phyloP scores from a whole-genome alignment of 2,797 vertebrate genomes.

The Hippoglossus hippoglossus region DNA sequence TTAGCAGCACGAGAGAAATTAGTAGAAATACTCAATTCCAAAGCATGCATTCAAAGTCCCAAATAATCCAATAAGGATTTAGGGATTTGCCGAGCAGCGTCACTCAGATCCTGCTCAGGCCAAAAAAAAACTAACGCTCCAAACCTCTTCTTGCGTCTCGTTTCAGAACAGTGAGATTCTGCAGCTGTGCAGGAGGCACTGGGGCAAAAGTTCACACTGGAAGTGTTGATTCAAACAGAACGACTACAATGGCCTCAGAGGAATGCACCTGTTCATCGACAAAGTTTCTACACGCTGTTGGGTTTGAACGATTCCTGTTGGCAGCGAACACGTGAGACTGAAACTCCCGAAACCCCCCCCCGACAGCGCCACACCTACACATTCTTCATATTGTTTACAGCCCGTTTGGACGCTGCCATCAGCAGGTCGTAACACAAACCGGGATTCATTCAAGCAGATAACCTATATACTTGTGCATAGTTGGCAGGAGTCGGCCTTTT shows the following conservation, averaged over 20 bases:
- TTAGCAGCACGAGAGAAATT: background rate
- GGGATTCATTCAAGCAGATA: slow-evolving; percentile 24
- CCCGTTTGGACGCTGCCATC: slow-evolving; percentile 19
- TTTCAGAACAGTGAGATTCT: slow-evolving; percentile 3
- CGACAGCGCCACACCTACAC: slow-evolving; percentile 13
- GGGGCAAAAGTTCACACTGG: slow-evolving; percentile 17
- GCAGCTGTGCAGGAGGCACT: background rate
- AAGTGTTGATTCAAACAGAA: slow-evolving; percentile 14
- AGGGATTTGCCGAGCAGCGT: background rate
- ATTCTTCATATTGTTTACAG: slow-evolving; percentile 33
- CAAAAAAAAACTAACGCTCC: background rate
- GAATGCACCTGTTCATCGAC: slow-evolving; percentile 18
- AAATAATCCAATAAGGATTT: background rate
- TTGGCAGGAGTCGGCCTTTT: slow-evolving; percentile 14
- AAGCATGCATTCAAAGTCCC: background rate
- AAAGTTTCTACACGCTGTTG: slow-evolving; percentile 2
- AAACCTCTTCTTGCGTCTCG: background rate
- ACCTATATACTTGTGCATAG: slow-evolving; percentile 19
- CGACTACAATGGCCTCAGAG: background rate
- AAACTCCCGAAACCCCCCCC: slow-evolving; percentile 5
- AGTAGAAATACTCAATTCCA: background rate
- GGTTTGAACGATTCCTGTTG: slow-evolving; percentile 22
- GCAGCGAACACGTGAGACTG: slow-evolving; percentile 9
- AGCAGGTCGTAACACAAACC: slow-evolving; percentile 28
- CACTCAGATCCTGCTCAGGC: background rate